phyloP scores from a whole-genome alignment of 2,113 vertebrate genomes.

The Axis porcinus region DNA sequence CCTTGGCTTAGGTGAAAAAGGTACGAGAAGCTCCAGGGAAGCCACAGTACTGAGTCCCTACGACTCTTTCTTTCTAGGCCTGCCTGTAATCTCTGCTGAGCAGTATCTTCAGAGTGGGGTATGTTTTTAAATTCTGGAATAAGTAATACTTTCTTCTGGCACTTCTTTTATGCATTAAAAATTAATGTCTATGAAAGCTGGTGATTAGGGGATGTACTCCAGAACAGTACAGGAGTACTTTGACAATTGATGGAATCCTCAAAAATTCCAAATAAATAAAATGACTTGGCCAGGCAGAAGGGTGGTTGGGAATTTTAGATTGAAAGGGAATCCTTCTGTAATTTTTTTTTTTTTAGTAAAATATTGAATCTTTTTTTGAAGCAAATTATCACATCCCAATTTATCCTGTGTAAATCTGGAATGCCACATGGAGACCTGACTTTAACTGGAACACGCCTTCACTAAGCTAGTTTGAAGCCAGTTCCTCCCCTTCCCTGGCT shows the following conservation, averaged over 20 bases:
- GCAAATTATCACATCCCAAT: constrained; percentile 70
- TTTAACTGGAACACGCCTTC: constrained; percentile 63
- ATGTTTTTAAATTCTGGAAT: not conserved
- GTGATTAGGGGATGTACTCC: not conserved
- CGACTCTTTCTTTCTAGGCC: not conserved
- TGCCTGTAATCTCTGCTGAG: not conserved
- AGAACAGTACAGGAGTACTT: not conserved
- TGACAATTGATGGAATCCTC: not conserved
- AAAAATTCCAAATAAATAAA: constrained; percentile 39
- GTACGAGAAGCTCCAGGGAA: not conserved
- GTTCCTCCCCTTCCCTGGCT: not conserved
- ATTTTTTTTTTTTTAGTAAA: constrained; percentile 57
- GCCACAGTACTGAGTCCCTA: not conserved
- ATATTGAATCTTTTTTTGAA: constrained; percentile 69
- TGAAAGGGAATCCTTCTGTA: constrained; percentile 71
- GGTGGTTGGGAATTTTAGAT: constrained; percentile 38
- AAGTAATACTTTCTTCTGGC: not conserved
- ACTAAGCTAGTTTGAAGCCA: constrained; percentile 50
- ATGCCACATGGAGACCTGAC: constrained; percentile 65
- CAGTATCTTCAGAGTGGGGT: not conserved
- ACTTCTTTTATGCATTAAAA: not conserved
- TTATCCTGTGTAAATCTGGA: constrained; percentile 72
- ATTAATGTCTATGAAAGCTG: not conserved
- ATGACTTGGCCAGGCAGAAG: not conserved
- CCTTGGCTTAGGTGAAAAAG: not conserved